These are phyloP conservation scores for Wiebesia pumilae DNA, from an alignment of 1,140 invertebrate genomes.

Conservation along the genomic window DNA sequence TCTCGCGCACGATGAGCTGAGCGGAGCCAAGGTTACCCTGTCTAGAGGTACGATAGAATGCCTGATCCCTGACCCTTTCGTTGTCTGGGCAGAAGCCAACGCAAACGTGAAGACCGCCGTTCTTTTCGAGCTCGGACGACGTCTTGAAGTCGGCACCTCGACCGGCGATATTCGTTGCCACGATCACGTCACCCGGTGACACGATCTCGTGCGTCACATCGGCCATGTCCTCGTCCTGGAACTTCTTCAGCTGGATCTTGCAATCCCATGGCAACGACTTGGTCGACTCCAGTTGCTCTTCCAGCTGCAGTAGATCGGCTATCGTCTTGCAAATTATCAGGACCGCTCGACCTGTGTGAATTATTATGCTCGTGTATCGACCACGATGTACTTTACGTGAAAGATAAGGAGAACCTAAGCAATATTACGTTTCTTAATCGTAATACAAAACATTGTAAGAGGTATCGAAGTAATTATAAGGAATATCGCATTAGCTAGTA, in stretches of 20 bases:
- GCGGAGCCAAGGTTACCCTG: conserved; percentile 63
- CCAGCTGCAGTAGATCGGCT: conserved; percentile 34
- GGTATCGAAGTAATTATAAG: no score
- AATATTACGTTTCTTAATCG: no score
- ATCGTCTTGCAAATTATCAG: conserved; percentile 65
- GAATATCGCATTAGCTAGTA: no score
- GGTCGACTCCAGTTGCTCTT: conserved; percentile 55
- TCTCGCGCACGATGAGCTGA: conserved; percentile 55
- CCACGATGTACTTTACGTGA: not conserved
- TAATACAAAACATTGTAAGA: no score
- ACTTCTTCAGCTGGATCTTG: conserved; percentile 47
- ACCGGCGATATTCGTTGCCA: conserved; percentile 72
- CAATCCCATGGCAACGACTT: conserved; percentile 26
- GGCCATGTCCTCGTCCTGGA: conserved; percentile 44
- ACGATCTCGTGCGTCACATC: conserved; percentile 43
- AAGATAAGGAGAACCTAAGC: no score
- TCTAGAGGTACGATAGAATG: conserved; percentile 66
- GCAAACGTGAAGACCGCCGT: conserved; percentile 68
- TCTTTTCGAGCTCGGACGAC: conserved; percentile 55
- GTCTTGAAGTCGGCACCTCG: conserved; percentile 70
- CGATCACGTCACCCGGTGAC: conserved; percentile 57
- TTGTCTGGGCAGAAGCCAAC: conserved; percentile 67
- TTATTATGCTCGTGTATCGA: not conserved
- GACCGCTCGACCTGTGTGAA: conserved; percentile 43
- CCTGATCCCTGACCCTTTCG: conserved; percentile 67